Evolutionary conservation across 2,113 vertebrate genomes (phyloP).

Genomic region (Passer domesticus): DNA sequence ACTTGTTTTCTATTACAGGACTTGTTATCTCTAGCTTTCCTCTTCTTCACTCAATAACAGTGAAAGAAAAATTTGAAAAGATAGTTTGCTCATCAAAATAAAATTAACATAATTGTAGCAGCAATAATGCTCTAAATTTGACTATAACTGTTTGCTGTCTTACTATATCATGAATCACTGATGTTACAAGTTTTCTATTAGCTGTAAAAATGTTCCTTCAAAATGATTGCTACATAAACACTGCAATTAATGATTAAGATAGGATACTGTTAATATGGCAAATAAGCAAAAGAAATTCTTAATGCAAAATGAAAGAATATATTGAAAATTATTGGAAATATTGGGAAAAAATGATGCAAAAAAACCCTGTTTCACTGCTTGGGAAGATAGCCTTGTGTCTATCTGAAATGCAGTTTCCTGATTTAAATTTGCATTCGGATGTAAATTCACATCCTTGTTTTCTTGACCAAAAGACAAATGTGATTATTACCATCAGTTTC

Average conservation of each 20-base stretch:
- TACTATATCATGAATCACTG: background rate
- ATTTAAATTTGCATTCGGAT: background rate
- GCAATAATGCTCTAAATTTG: background rate
- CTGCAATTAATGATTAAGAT: background rate
- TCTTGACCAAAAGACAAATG: background rate
- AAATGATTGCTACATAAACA: background rate
- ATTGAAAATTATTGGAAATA: background rate
- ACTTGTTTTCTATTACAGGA: background rate
- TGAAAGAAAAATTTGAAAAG: background rate
- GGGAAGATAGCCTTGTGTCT: background rate
- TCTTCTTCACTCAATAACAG: background rate
- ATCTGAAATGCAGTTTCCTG: background rate
- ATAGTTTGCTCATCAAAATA: background rate
- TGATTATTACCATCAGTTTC: background rate
- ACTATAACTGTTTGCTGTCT: background rate
- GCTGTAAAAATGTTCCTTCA: conserved; percentile 11
- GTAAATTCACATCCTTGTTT: background rate
- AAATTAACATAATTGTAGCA: background rate
- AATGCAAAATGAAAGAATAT: background rate
- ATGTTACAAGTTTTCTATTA: background rate
- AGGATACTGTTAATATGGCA: background rate
- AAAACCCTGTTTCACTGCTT: background rate
- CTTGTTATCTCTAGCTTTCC: background rate
- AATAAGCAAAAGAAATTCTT: background rate
- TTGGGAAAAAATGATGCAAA: background rate